Base-by-base conservation (phyloP, 1,140 invertebrate genomes). In the Atta colombica region DNA sequence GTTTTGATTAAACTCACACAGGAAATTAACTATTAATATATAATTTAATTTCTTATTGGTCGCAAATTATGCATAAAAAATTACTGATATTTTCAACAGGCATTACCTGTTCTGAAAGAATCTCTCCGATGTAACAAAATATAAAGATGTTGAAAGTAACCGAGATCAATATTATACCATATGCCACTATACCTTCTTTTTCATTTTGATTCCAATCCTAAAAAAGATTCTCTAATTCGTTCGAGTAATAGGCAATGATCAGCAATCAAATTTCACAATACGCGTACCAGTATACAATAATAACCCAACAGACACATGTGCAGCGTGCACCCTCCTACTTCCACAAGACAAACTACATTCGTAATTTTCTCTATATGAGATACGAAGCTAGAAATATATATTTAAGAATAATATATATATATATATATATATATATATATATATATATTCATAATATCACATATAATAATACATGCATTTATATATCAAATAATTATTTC, bases 301-400 rank as follows among this genome's bases (percentile, higher is more conserved):
- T 94, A 94, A 51, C 91, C 92, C 16, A 94, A 85, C 31, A 93
- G 90, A 72, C 94, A 94, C 69, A 94, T 93, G 12, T 92, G 91
- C 55, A 94, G 16, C 0, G 92, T 93, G 49, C 93, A 93, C 2
- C 93, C 93, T 8, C 91, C 68, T 60, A 94, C 80, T 90, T 94
- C 93, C 14, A 93, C 88, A 25, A 94, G 85, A 69, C 92, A 93
- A 77, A 93, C 89, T 63, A 89, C 72, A 69, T 88, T 92, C 49
- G 94, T 87, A 49, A 93, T 84, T 21, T 88, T 68, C 58, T 94
- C 93, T 14, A 94, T 87, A 8, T 74, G 63, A 6, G 80, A 60
- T 14, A 93, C 88, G 12, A 94, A 93, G 49, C 94, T 94, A 69
- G 8, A 90, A 85, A 53, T 28, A 21, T 10, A 51, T 51, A 16